Evolutionary conservation across 2,797 vertebrate genomes (phyloP).

Genomic region (Loris lydekkerianus): DNA sequence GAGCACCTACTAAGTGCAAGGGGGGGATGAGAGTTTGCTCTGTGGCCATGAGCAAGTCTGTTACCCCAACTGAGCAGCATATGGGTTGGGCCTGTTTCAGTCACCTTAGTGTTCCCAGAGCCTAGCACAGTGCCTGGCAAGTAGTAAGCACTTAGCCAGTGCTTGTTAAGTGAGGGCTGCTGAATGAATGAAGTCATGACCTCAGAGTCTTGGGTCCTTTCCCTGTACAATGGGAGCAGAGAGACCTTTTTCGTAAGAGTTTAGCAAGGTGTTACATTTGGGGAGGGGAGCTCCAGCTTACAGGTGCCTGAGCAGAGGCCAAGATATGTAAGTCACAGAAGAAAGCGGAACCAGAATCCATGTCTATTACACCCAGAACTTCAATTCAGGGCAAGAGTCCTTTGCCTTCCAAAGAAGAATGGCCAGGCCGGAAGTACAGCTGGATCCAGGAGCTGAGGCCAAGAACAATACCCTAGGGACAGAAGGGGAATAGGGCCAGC

Average conservation of each 20-base stretch:
- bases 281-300: not conserved
- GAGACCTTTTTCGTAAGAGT: not conserved
- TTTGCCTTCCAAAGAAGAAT: not conserved
- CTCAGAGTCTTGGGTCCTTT: not conserved
- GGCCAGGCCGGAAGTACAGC: not conserved
- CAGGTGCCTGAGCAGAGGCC: not conserved
- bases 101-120: not conserved
- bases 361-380: not conserved
- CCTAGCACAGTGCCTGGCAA: not conserved
- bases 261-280: not conserved
- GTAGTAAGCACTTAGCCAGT: not conserved
- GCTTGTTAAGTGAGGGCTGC: not conserved
- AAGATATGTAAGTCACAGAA: not conserved
- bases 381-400: not conserved
- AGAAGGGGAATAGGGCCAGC: not conserved
- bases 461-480: not conserved
- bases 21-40: not conserved
- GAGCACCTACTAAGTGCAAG: slow-evolving; percentile 11
- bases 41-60: not conserved
- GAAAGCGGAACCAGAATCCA: not conserved
- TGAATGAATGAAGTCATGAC: not conserved
- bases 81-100: not conserved
- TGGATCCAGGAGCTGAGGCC: not conserved
- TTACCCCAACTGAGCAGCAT: not conserved
- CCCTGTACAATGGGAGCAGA: not conserved